Evolutionary conservation across 2,888 invertebrate genomes (phyloP).

Genomic region (Eurytoma adleriae): DNA sequence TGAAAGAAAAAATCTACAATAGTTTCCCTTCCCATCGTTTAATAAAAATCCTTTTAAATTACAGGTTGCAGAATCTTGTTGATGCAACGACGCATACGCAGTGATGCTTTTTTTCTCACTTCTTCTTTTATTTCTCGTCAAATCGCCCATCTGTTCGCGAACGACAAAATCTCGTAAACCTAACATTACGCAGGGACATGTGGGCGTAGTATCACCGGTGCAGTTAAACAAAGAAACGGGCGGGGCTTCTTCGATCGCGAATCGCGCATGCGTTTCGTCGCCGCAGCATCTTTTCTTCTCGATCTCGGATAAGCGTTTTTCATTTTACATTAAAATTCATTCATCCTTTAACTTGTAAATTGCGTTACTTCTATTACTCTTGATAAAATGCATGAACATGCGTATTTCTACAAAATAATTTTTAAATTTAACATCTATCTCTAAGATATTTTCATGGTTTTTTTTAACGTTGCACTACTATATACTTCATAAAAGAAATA

Average conservation of each 20-base stretch:
- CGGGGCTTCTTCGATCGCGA: conserved; percentile 70
- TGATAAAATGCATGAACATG: too few species aligned
- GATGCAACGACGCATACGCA: not conserved
- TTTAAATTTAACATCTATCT: too few species aligned
- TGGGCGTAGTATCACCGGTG: conserved; percentile 66
- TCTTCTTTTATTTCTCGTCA: conserved; percentile 24
- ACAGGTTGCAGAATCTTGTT: too few species aligned
- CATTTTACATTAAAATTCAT: not conserved
- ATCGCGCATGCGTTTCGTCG: conserved; percentile 62
- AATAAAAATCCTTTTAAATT: too few species aligned
- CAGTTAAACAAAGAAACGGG: conserved; percentile 72
- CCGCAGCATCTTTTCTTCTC: conserved; percentile 49
- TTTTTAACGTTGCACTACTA: not conserved
- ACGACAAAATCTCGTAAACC: conserved; percentile 6
- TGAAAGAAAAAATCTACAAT: too few species aligned
- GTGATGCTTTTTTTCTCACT: conserved; percentile 4
- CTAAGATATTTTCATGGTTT: too few species aligned
- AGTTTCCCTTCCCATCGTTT: too few species aligned
- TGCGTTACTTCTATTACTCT: too few species aligned
- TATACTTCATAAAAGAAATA: not conserved
- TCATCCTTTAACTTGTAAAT: too few species aligned
- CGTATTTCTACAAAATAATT: too few species aligned
- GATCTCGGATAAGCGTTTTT: conserved; percentile 40
- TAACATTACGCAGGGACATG: conserved; percentile 61
- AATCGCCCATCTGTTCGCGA: conserved; percentile 38